These are phyloP conservation scores for Sebastiscus albofasciatus DNA, from an alignment of 2,797 vertebrate species.

Conservation along the genomic window DNA sequence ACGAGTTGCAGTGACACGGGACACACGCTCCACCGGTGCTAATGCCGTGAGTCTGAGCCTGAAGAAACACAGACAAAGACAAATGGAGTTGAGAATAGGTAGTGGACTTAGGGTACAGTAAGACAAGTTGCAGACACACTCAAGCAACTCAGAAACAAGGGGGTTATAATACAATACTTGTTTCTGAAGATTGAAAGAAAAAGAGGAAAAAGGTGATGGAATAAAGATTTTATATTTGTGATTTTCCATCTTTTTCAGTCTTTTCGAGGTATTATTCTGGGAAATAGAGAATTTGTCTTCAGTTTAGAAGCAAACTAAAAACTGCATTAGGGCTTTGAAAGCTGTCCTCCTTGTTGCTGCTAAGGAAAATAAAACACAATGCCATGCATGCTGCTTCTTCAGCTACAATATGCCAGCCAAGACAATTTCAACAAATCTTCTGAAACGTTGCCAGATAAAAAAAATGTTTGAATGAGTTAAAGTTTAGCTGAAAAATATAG, in stretches of 20 bases:
- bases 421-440: neutral
- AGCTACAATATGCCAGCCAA: neutral
- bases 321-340: neutral
- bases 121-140: neutral
- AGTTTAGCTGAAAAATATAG: neutral
- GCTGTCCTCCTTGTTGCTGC: neutral
- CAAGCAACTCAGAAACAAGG: neutral
- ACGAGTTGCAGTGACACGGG: constrained; percentile 97
- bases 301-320: neutral
- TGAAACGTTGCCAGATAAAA: neutral
- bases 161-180: neutral
- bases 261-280: neutral
- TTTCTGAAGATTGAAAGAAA: neutral
- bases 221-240: neutral
- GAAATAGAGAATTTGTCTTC: neutral
- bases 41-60: constrained; percentile 89
- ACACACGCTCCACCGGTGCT: constrained; percentile 85
- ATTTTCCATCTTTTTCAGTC: neutral
- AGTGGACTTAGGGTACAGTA: neutral
- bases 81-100: neutral
- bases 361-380: neutral
- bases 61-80: constrained; percentile 41
- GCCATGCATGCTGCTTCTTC: neutral
- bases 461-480: neutral
- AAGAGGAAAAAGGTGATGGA: neutral